These are phyloP conservation scores for Enteromius unitaeniatus DNA, from an alignment of 2,797 vertebrate species.

Conservation along the genomic window DNA sequence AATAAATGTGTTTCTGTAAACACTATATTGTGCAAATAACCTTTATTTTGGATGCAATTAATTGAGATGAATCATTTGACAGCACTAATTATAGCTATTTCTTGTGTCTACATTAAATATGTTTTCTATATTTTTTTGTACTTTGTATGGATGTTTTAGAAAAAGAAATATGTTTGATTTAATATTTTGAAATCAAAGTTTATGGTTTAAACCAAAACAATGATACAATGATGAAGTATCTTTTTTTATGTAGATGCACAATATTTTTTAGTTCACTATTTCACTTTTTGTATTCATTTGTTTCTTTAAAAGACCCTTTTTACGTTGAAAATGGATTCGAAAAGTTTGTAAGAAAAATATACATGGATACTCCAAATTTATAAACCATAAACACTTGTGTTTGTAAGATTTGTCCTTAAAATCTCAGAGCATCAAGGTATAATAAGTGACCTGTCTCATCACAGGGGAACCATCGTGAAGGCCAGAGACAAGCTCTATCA, in stretches of 20 bases:
- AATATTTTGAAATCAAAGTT: background rate
- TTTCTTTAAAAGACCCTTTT: background rate
- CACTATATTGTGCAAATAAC: too few relatives aligned
- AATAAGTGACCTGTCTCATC: background rate
- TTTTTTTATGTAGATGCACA: background rate
- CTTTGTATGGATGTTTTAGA: background rate
- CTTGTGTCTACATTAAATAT: background rate
- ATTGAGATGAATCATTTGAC: too few relatives aligned
- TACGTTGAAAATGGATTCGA: background rate
- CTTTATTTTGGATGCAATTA: too few relatives aligned
- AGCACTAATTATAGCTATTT: background rate
- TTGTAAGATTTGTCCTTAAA: background rate
- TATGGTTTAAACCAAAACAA: background rate
- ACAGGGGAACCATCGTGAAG: constrained; percentile 95
- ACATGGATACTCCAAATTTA: background rate
- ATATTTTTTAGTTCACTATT: background rate
- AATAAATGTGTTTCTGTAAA: too few relatives aligned
- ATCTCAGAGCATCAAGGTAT: background rate
- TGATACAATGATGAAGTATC: too few relatives aligned
- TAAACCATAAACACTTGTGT: background rate
- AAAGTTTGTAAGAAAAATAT: background rate
- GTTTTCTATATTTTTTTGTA: background rate
- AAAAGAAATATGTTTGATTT: background rate
- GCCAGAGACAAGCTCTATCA: constrained; percentile 98
- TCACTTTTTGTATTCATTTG: background rate